Evolutionary conservation across 2,113 vertebrate species (phyloP).

Genomic region (Atherinomorus stipes): DNA sequence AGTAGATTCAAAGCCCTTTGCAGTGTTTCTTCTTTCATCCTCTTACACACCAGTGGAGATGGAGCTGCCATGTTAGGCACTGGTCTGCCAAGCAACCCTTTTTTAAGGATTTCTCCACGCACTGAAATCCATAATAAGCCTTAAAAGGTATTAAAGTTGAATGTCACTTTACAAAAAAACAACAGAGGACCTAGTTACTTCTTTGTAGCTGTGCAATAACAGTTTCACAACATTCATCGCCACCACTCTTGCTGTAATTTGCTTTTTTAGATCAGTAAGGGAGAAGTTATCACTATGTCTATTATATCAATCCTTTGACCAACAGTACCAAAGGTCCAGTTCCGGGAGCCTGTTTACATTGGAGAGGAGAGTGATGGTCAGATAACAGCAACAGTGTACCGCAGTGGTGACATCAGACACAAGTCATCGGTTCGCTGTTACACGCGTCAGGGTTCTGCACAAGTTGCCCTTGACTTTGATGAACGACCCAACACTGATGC

Average conservation of each 20-base stretch:
- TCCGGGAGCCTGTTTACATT: conserved; percentile 85
- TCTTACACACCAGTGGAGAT: neutral
- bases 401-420: conserved; percentile 88
- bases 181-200: conserved; percentile 2
- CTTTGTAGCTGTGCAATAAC: neutral
- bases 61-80: neutral
- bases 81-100: neutral
- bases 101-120: neutral
- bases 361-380: conserved; percentile 87
- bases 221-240: neutral
- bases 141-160: neutral
- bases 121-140: neutral
- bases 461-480: conserved; percentile 92
- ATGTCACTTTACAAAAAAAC: neutral
- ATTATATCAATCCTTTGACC: neutral
- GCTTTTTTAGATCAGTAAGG: conserved; percentile 1
- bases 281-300: neutral
- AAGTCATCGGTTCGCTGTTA: conserved; percentile 91
- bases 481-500: conserved; percentile 93
- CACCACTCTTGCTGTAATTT: neutral
- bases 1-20: neutral
- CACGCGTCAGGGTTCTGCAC: conserved; percentile 91
- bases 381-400: conserved; percentile 82
- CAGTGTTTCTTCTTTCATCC: neutral
- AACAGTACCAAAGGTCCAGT: conserved; percentile 93